Evolutionary conservation across 92 coral and sea anemone genomes (phyloP).

Genomic region (Epizoanthus scotinus): DNA sequence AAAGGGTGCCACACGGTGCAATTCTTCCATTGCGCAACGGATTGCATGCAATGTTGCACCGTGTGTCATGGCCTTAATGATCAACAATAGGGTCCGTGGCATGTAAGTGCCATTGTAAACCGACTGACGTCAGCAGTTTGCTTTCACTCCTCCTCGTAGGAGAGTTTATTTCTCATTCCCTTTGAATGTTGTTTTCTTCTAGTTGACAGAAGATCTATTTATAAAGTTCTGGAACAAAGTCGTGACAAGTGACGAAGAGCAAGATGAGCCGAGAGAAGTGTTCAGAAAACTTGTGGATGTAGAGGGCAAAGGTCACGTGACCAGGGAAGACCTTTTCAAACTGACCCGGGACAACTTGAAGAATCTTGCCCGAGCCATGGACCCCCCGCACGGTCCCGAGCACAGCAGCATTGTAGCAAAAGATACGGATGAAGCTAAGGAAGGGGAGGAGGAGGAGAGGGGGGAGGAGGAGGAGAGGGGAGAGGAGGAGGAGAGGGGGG

Average conservation of each 20-base stretch:
- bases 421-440: neutral
- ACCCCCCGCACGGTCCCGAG: constrained; percentile 93
- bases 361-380: constrained; percentile 76
- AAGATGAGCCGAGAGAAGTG: constrained; percentile 52
- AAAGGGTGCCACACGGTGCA: no score
- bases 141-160: neutral
- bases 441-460: neutral
- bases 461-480: neutral
- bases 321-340: constrained; percentile 60
- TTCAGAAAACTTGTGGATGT: constrained; percentile 57
- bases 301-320: constrained; percentile 57
- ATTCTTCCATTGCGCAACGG: no score
- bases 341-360: constrained; percentile 70
- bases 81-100: no score
- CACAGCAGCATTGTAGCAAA: neutral
- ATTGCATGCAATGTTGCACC: no score
- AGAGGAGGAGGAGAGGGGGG: neutral
- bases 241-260: constrained; percentile 45
- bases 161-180: neutral
- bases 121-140: neutral
- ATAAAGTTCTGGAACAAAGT: constrained; percentile 58
- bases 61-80: no score
- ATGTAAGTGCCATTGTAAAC: no score
- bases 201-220: constrained; percentile 62
- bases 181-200: neutral